Percentiles rank a stretch among this genome's conserved stretches.
phyloP scores from a whole-genome alignment of 2,113 vertebrate species.

The Brienomyrus longianalis region DNA sequence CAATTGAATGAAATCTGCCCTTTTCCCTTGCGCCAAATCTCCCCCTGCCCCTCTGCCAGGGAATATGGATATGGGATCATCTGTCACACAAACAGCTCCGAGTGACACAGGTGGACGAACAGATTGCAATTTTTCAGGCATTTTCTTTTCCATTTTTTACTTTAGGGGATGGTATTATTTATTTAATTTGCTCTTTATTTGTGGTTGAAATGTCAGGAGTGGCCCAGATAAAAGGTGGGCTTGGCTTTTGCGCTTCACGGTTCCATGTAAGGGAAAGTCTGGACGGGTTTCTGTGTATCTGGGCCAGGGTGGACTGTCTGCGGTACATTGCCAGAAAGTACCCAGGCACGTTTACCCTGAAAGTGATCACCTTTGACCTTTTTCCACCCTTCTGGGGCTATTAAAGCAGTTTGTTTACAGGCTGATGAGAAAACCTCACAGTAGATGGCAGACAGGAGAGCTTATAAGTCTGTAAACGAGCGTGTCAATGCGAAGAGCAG shows the following conservation, averaged over 20 bases:
- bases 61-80: slow-evolving; percentile 1
- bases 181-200: slow-evolving; percentile 5
- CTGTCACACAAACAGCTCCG: background rate
- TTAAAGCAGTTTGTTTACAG: background rate
- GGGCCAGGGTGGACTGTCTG: slow-evolving; percentile 60
- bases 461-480: background rate
- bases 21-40: slow-evolving; percentile 1
- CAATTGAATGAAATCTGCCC: slow-evolving; percentile 10
- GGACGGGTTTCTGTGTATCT: slow-evolving; percentile 33
- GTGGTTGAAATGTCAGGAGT: background rate
- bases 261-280: slow-evolving; percentile 6
- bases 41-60: background rate
- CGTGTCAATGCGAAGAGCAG: background rate
- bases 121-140: slow-evolving; percentile 16
- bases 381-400: too few relatives aligned
- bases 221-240: slow-evolving; percentile 19
- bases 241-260: slow-evolving; percentile 2
- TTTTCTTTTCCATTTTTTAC: background rate
- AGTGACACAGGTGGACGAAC: background rate
- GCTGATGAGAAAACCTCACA: background rate
- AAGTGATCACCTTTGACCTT: slow-evolving; percentile 31
- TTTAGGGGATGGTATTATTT: background rate
- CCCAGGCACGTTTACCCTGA: slow-evolving; percentile 54
- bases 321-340: slow-evolving; percentile 56
- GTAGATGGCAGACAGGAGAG: slow-evolving; percentile 5